These are phyloP conservation scores for Phyllopteryx taeniolatus DNA, from an alignment of 2,113 vertebrate species.

Conservation along the genomic window DNA sequence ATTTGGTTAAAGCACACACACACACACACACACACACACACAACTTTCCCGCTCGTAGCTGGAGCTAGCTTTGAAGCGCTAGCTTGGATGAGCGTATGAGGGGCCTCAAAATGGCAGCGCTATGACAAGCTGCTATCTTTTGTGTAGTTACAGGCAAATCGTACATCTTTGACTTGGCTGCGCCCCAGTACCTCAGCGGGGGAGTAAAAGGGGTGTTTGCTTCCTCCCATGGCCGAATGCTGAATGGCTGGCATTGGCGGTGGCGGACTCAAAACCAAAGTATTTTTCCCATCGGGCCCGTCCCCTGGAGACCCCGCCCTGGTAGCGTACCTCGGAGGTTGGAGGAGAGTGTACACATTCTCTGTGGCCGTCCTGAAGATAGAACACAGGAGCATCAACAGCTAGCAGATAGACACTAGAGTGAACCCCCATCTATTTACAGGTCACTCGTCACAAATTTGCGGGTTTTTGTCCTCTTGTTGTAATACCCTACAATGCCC, in stretches of 20 bases:
- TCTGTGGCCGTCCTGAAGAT: slow-evolving; percentile 60
- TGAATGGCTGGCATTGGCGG: slow-evolving; percentile 53
- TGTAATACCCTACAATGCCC: too few species aligned
- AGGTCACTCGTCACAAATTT: neutral
- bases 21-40: too few species aligned
- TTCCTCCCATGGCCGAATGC: slow-evolving; percentile 63
- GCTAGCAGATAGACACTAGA: neutral
- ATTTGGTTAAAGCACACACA: too few species aligned
- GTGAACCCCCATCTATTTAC: too few species aligned
- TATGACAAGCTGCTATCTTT: neutral
- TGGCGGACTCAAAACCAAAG: slow-evolving; percentile 43
- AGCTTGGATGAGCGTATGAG: too few species aligned
- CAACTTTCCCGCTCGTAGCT: too few species aligned
- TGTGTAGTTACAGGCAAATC: neutral
- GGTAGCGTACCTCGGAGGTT: slow-evolving; percentile 51
- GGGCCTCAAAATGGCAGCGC: too few species aligned
- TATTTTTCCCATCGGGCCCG: slow-evolving; percentile 48
- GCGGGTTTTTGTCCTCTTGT: too few species aligned
- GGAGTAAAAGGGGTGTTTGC: slow-evolving; percentile 60
- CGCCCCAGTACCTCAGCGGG: slow-evolving; percentile 62
- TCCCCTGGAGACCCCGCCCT: slow-evolving; percentile 58
- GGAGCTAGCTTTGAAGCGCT: too few species aligned
- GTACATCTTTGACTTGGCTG: neutral
- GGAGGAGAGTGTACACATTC: slow-evolving; percentile 69
- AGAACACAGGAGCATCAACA: neutral